Evolutionary conservation across 2,113 vertebrate species (phyloP).

Genomic region (Burhinus bistriatus): DNA sequence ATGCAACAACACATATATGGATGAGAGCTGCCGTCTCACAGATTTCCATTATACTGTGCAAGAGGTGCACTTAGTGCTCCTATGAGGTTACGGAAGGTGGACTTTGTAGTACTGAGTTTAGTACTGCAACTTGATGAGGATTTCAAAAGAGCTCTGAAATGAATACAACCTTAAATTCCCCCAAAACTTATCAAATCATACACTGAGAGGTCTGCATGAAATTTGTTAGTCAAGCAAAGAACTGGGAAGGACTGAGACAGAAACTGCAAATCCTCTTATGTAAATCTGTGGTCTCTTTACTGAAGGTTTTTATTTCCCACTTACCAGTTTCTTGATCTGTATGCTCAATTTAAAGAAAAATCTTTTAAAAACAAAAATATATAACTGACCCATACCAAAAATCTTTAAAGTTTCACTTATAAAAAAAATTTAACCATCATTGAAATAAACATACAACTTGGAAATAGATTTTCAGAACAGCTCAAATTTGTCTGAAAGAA

Average conservation of each 20-base stretch:
- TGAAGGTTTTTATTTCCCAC: neutral
- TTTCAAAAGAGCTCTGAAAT: neutral
- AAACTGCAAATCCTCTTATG: neutral
- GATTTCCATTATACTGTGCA: neutral
- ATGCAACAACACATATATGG: accelerated
- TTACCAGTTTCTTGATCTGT: neutral
- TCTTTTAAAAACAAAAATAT: neutral
- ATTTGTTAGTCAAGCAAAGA: neutral
- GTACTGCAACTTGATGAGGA: neutral
- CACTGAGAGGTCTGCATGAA: neutral
- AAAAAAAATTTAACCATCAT: neutral
- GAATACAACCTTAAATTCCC: neutral
- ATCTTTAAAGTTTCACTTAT: neutral
- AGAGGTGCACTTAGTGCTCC: neutral
- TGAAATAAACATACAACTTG: neutral
- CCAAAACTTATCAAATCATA: neutral
- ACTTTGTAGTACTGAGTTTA: neutral
- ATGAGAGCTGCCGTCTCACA: neutral
- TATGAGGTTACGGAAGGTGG: neutral
- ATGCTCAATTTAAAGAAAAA: neutral
- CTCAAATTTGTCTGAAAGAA: neutral
- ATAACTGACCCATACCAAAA: neutral
- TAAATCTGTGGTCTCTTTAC: neutral
- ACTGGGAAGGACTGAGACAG: neutral
- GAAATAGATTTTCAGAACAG: neutral